Evolutionary conservation across 2,888 invertebrate genomes (phyloP).

Genomic region (Parnassius glacialis): DNA sequence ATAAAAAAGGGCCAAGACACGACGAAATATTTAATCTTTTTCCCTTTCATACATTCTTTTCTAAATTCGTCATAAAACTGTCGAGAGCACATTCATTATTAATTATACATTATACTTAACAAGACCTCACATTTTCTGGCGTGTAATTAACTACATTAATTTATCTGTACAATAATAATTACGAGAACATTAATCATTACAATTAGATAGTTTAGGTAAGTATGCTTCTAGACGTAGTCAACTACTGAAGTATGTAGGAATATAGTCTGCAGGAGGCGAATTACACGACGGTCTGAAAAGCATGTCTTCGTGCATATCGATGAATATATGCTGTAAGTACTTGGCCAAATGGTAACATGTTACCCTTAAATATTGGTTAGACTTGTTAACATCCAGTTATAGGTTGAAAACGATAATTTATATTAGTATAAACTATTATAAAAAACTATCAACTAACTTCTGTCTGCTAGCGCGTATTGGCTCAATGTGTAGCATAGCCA

Average conservation of each 20-base stretch:
- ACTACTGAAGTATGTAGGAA: conserved; percentile 58
- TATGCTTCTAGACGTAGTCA: conserved; percentile 57
- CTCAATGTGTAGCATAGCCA: no score
- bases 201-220: conserved; percentile 67
- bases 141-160: conserved; percentile 76
- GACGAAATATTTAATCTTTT: conserved; percentile 80
- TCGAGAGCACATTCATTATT: conserved; percentile 79
- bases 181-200: conserved; percentile 77
- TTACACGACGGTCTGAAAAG: conserved; percentile 50
- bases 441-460: no score
- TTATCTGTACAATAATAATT: conserved; percentile 79
- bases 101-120: conserved; percentile 78
- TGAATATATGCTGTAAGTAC: conserved; percentile 45
- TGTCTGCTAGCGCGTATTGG: no score
- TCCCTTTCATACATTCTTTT: conserved; percentile 79
- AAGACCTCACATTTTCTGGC: conserved; percentile 75
- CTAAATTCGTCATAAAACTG: conserved; percentile 80
- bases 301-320: conserved; percentile 32
- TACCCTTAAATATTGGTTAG: conserved; percentile 13
- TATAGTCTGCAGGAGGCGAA: conserved; percentile 49
- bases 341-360: conserved; percentile 37
- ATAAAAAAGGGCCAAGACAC: conserved; percentile 72
- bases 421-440: no score
- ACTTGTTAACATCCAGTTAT: neutral
- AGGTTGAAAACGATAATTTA: no score